These are phyloP conservation scores for Yponomeuta sedellus DNA, from an alignment of 2,888 invertebrate species.

Conservation along the genomic window DNA sequence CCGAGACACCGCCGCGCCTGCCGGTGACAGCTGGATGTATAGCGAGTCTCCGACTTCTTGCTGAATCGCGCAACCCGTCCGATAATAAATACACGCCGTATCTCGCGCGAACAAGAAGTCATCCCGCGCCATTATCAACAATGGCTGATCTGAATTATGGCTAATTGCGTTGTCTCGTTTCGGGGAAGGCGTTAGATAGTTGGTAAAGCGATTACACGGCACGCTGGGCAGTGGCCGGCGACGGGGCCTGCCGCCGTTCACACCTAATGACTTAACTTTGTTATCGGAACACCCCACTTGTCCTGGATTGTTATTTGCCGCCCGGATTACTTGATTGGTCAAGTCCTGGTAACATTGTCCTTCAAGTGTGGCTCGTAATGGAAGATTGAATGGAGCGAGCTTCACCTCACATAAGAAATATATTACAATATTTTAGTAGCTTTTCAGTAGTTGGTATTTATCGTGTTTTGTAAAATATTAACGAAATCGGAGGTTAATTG, in stretches of 20 bases:
- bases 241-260: not conserved
- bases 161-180: constrained; percentile 6
- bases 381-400: not conserved
- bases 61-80: constrained; percentile 12
- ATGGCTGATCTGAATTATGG: constrained; percentile 2
- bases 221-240: not conserved
- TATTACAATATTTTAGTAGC: too few relatives aligned
- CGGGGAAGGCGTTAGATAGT: constrained; percentile 1
- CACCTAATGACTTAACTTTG: constrained; percentile 22
- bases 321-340: constrained; percentile 26
- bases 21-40: constrained; percentile 27
- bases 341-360: constrained; percentile 18
- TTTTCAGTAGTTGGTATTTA: too few relatives aligned
- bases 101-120: not conserved
- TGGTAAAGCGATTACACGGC: constrained; percentile 19
- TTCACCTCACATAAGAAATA: too few relatives aligned
- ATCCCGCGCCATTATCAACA: not conserved
- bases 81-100: not conserved
- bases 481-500: too few relatives aligned
- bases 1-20: constrained; percentile 22
- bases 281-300: constrained; percentile 22
- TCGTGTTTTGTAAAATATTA: too few relatives aligned
- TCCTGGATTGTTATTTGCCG: constrained; percentile 23
- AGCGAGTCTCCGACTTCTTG: constrained; percentile 16
- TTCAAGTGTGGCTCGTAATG: not conserved